Percentiles rank a stretch among this genome's conserved stretches.
phyloP scores from a whole-genome alignment of 2,888 invertebrate genomes.

The Tiliacea aurago region DNA sequence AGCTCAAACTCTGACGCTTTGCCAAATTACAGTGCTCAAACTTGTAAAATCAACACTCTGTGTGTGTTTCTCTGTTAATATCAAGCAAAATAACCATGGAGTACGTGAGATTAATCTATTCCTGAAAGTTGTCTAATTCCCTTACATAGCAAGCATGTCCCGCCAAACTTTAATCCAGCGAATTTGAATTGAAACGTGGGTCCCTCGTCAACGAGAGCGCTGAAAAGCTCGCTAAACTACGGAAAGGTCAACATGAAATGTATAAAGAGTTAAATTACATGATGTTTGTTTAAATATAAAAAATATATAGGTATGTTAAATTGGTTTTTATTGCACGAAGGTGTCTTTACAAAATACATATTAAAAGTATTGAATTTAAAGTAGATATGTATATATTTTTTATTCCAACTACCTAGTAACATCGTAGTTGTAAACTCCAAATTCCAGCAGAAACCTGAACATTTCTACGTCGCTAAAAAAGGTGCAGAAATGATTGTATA shows the following conservation, averaged over 20 bases:
- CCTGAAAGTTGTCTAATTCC: constrained; percentile 41
- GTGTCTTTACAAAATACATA: constrained; percentile 9
- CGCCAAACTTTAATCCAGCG: constrained; percentile 47
- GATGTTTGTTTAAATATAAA: not conserved
- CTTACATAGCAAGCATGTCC: constrained; percentile 23
- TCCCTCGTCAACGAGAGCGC: constrained; percentile 28
- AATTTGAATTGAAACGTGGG: constrained; percentile 51
- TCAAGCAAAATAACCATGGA: constrained; percentile 7
- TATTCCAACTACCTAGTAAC: no score
- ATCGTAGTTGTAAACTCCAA: no score
- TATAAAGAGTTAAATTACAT: constrained; percentile 33
- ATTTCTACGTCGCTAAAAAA: no score
- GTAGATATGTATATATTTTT: not conserved
- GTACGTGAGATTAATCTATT: constrained; percentile 50
- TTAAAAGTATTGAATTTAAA: no score
- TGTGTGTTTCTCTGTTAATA: constrained; percentile 31
- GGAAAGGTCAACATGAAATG: constrained; percentile 67
- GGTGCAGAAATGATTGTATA: no score
- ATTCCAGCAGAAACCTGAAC: no score
- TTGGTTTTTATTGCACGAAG: constrained; percentile 1
- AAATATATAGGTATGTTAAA: not conserved
- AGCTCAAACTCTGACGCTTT: constrained; percentile 18
- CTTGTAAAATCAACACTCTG: constrained; percentile 33
- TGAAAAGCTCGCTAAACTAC: constrained; percentile 43
- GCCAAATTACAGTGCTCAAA: constrained; percentile 34